A percentile compares a stretch with the other conserved stretches of the same genome.
phyloP scores from a whole-genome alignment of 1,140 invertebrate species.

The Pseudomyrmex flavicornis region DNA sequence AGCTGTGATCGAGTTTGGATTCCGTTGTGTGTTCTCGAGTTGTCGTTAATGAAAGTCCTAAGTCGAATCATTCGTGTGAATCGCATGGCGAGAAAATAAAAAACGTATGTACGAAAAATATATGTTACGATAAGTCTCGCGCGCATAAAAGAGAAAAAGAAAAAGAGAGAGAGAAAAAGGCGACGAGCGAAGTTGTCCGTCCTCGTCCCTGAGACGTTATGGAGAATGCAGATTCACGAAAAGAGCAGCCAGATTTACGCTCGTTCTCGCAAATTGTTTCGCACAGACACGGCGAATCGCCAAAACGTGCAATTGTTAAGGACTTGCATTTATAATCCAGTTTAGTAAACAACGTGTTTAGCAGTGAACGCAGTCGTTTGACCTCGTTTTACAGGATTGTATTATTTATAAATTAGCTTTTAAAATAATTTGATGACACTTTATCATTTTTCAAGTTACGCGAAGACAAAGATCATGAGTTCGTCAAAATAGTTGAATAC shows the following conservation, averaged over 20 bases:
- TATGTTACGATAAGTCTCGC: slow-evolving; percentile 57
- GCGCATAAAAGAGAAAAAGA: slow-evolving; percentile 35
- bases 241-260: slow-evolving; percentile 63
- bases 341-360: slow-evolving; percentile 25
- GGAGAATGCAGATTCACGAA: slow-evolving; percentile 61
- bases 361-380: not conserved
- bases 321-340: slow-evolving; percentile 41
- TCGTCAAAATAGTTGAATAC: no score
- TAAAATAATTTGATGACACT: no score
- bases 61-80: slow-evolving; percentile 30
- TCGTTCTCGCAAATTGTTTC: slow-evolving; percentile 65
- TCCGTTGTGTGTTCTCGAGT: slow-evolving; percentile 67
- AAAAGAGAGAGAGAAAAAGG: slow-evolving; percentile 10
- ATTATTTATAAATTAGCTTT: not conserved
- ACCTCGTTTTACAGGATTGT: not conserved
- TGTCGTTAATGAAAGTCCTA: slow-evolving; percentile 64
- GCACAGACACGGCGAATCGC: slow-evolving; percentile 48
- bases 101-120: slow-evolving; percentile 55
- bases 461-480: no score
- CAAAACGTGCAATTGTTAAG: slow-evolving; percentile 54
- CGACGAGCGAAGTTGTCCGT: slow-evolving; percentile 50
- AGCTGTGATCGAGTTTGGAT: slow-evolving; percentile 79
- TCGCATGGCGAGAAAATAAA: slow-evolving; percentile 54
- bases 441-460: no score
- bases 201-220: slow-evolving; percentile 52